Evolutionary conservation across 2,888 invertebrate genomes (phyloP).

Genomic region (Anaspis maculata): DNA sequence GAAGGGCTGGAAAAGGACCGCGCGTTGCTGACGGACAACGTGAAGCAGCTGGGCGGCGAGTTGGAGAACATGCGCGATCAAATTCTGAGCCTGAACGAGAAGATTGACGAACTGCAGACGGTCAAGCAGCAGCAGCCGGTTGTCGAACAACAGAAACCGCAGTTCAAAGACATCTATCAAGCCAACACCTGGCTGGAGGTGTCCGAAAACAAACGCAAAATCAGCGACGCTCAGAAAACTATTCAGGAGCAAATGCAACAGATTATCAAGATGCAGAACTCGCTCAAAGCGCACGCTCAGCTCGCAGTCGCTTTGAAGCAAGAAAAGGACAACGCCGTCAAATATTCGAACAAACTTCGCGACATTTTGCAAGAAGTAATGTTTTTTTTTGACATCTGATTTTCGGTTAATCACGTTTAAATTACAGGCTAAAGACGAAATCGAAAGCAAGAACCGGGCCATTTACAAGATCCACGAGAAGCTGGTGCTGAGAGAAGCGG

Average conservation of each 20-base stretch:
- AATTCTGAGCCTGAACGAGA: background rate
- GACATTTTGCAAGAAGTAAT: slow-evolving; percentile 23
- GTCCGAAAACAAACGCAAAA: slow-evolving; percentile 34
- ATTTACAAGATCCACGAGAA: slow-evolving; percentile 12
- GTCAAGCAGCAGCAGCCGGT: slow-evolving; percentile 8
- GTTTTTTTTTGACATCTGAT: background rate
- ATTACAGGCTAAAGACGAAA: slow-evolving; percentile 8
- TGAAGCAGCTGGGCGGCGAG: too few relatives aligned
- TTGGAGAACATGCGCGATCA: background rate
- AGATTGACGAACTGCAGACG: slow-evolving; percentile 17
- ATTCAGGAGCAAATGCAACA: slow-evolving; percentile 52
- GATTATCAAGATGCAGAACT: slow-evolving; percentile 53
- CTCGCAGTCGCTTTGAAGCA: slow-evolving; percentile 43
- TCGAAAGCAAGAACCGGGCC: slow-evolving; percentile 7
- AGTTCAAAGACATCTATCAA: slow-evolving; percentile 2
- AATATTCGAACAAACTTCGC: slow-evolving; percentile 25
- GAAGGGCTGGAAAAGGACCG: slow-evolving; percentile 7
- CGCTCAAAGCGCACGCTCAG: slow-evolving; percentile 37
- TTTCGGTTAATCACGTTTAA: background rate
- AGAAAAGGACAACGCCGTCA: slow-evolving; percentile 37
- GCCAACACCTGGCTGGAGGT: slow-evolving; percentile 4
- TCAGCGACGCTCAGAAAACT: slow-evolving; percentile 50
- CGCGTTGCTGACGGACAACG: slow-evolving; percentile 21
- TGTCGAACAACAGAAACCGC: slow-evolving; percentile 4
- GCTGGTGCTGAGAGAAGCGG: slow-evolving; percentile 16